A percentile compares a stretch with the other conserved stretches of the same genome.
Conservation (phyloP, 2,888 invertebrate species). For the Parascotia fuliginaria region DNA sequence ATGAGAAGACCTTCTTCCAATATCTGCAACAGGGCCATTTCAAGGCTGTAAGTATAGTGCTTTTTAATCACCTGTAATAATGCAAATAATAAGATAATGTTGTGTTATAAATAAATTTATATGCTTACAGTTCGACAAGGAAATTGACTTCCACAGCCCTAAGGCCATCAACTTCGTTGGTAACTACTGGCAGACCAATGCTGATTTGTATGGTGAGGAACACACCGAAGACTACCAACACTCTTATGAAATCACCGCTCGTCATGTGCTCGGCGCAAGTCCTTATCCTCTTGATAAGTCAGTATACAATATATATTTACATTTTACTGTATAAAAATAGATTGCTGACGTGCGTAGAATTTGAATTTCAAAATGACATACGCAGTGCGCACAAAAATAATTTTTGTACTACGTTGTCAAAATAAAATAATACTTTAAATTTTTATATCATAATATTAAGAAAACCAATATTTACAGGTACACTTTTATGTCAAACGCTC, state of each 20-base stretch:
- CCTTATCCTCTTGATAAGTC: slow-evolving; percentile 59
- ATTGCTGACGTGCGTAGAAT: no score
- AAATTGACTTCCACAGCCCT: slow-evolving; percentile 62
- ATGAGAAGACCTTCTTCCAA: slow-evolving; percentile 83
- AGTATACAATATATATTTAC: no score
- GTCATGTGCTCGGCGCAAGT: slow-evolving; percentile 69
- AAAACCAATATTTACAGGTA: slow-evolving; percentile 55
- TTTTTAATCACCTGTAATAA: no score
- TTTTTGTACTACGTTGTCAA: not conserved
- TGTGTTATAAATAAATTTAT: no score
- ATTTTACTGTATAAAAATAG: no score
- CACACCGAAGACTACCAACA: slow-evolving; percentile 68
- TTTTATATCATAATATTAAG: not conserved
- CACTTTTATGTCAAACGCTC: slow-evolving; percentile 82
- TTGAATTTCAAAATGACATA: no score
- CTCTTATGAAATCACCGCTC: slow-evolving; percentile 86
- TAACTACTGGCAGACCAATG: slow-evolving; percentile 85
- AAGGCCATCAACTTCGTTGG: slow-evolving; percentile 84
- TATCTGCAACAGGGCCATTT: slow-evolving; percentile 84
- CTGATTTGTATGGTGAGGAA: slow-evolving; percentile 71
- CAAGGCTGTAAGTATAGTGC: slow-evolving; percentile 82
- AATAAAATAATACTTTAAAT: not conserved
- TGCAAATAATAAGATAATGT: no score
- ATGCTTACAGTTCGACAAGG: slow-evolving; percentile 63
- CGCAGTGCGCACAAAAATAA: no score